Base-by-base conservation (phyloP, 2,888 invertebrate genomes). In the Mimumesa dahlbomi region DNA sequence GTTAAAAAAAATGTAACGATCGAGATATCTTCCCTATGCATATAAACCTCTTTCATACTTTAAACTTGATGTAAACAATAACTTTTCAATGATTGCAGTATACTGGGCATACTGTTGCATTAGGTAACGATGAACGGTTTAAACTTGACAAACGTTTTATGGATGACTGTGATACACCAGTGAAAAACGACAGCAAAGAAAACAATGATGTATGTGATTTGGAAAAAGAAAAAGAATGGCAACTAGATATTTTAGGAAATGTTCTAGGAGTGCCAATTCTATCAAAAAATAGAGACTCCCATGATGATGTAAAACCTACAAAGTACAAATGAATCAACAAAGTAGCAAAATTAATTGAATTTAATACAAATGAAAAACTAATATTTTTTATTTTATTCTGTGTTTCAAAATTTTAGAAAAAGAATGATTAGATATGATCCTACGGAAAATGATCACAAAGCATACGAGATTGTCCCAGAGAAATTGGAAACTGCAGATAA, bases 61-160 rank as follows among this genome's bases (percentile, higher is more conserved):
- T 9, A 45, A 43, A 14, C 18, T 31, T 56, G 4, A 11, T 36
- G 4, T 11, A 14, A 18, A n/a, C 36, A 66, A 29, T 54, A 34
- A 36, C 54, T 25, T 29, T 49, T 56, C 49, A 52, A 52, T 57
- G 38, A 53, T 49, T 59, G 29, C 70, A 68, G 68, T 76, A 31
- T 76, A 87, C 45, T 75, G 94, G 95, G 87, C 92, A 93, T 89
- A 91, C n/a, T n/a, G n/a, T n/a, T n/a, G 92, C 92, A 82, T 93
- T 92, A 89, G 94, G 94, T 86, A 92, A 94, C 86, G 96, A 96
- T 90, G 92, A 93, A 82, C 92, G 96, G 84, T 96, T 96, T 90
- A 90, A 91, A 75, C 90, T 96, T 83, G 94, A 95, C 89, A 91
- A 93, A 81, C 92, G 94, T 76, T 96, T 96, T 88, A 89, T 93